Conservation (phyloP, 1,140 invertebrate species). For the Hyposmocoma kahamanoa region DNA sequence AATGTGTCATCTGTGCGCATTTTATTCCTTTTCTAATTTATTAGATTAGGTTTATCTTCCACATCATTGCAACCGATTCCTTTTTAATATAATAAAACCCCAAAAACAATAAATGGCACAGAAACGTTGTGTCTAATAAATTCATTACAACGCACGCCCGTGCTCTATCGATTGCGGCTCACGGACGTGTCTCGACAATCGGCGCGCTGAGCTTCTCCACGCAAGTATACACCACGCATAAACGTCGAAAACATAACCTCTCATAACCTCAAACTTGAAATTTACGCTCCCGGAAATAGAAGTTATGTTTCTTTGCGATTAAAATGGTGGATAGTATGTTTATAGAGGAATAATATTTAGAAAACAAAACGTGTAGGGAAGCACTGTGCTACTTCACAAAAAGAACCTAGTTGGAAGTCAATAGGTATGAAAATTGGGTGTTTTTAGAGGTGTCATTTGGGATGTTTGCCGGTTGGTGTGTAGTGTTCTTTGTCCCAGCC, state of each 20-base stretch:
- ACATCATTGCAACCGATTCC: too few relatives aligned
- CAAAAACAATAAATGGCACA: too few relatives aligned
- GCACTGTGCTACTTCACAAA: too few relatives aligned
- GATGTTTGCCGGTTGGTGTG: conserved; percentile 36
- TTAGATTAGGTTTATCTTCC: too few relatives aligned
- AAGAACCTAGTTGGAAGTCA: too few relatives aligned
- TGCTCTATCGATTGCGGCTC: conserved; percentile 71
- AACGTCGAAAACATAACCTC: conserved; percentile 21
- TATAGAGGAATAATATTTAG: not conserved
- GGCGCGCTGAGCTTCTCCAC: conserved; percentile 68
- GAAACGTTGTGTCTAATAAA: too few relatives aligned
- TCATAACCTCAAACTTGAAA: conserved; percentile 8
- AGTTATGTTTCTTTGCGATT: conserved; percentile 10
- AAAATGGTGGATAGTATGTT: not conserved
- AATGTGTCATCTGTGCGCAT: too few relatives aligned
- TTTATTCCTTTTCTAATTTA: too few relatives aligned
- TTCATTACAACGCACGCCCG: conserved; percentile 70
- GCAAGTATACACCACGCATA: conserved; percentile 29
- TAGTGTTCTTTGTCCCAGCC: conserved; percentile 65
- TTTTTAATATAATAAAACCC: too few relatives aligned
- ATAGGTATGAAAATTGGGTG: not conserved
- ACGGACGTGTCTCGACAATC: conserved; percentile 69
- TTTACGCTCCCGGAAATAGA: conserved; percentile 14
- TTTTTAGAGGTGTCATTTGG: conserved; percentile 19
- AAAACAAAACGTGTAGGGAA: too few relatives aligned